A percentile compares a stretch with the other conserved stretches of the same genome.
phyloP scores from a whole-genome alignment of 2,888 invertebrate genomes.

The Bruchidius siliquastri region DNA sequence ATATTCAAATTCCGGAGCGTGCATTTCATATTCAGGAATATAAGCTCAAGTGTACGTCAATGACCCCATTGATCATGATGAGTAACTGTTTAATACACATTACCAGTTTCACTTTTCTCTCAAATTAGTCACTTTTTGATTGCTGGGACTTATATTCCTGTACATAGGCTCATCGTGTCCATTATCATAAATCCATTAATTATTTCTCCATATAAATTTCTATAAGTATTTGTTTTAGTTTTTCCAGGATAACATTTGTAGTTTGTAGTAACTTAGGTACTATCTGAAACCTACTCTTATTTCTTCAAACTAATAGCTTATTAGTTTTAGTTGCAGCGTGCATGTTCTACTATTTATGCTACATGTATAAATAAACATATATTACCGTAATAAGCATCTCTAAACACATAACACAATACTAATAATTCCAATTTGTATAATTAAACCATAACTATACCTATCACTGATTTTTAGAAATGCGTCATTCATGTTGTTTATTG shows the following conservation, averaged over 20 bases:
- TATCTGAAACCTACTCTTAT: neutral
- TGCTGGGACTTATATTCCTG: neutral
- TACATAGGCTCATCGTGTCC: neutral
- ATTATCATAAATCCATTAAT: neutral
- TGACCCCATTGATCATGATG: neutral
- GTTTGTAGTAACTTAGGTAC: neutral
- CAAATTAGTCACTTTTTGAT: neutral
- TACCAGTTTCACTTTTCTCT: too few species aligned
- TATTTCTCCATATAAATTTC: neutral
- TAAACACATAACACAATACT: neutral
- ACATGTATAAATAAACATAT: neutral
- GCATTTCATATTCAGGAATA: neutral
- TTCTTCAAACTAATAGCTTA: neutral
- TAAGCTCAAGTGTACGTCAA: neutral
- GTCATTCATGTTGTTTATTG: neutral
- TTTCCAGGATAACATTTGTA: neutral
- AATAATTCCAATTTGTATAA: neutral
- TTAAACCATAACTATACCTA: neutral
- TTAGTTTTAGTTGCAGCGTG: neutral
- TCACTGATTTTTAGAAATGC: neutral
- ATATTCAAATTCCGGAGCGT: neutral
- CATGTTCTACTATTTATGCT: neutral
- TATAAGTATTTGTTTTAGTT: neutral
- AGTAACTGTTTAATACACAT: too few species aligned
- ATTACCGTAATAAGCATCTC: neutral